Evolutionary conservation across 2,888 invertebrate genomes (phyloP), one percentile per base, ranked within the genome.

Genomic region (Agrochola circellaris): DNA sequence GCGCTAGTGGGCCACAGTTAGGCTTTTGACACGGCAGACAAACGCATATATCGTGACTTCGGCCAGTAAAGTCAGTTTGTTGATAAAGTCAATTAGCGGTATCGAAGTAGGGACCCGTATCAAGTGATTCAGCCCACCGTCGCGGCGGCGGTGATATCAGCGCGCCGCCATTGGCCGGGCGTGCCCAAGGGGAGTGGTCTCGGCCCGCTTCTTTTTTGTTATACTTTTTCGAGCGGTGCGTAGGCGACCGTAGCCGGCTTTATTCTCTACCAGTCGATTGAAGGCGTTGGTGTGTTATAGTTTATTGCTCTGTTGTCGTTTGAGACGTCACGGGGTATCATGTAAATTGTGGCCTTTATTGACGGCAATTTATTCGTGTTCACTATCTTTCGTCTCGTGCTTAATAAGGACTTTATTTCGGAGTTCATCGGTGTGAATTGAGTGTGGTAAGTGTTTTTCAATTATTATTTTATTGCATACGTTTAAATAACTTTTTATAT

Each of bases 21-120:
- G 94, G 95, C 95, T 95, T 96, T 96, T 95, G 96, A 96, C 95
- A 93, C 94, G 93, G 91, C 95, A 94, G 95, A 96, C 95, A 95
- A 95, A 95, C 96, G 94, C 95, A 94, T 96, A 95, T 96, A 95
- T 96, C 96, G 96, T 96, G 96, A 96, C 96, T 96, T 91, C 91
- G 92, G 94, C 95, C 96, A 95, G 96, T 96, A 96, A 96, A 96
- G 95, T 96, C 95, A 92, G 96, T 96, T 96, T 96, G 96, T 96
- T 96, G 96, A 96, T 96, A 96, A 96, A 96, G 96, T 96, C 96
- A 96, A 96, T 96, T 96, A 96, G 96, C 93, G 93, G 94, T 95
- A 96, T 96, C 96, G 95, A 94, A 96, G 95, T 94, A 93, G 95
- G 94, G 95, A 94, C 95, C 94, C 93, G 94, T 95, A 96, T 95